Evolutionary conservation across 2,113 vertebrate species (phyloP).

Genomic region (Martes martes): DNA sequence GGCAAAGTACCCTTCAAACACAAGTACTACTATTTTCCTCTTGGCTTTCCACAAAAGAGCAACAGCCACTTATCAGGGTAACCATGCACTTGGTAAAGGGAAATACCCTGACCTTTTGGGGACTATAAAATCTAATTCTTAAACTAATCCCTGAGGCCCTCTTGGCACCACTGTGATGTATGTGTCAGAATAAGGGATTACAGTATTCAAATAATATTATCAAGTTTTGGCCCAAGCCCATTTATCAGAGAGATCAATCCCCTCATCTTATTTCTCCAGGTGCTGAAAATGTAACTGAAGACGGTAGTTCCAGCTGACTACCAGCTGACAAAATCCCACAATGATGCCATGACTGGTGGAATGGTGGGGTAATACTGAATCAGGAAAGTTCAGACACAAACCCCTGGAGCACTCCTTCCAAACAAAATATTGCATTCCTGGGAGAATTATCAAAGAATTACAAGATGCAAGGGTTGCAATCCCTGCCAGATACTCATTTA

Average conservation of each 20-base stretch:
- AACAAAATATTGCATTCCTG: neutral
- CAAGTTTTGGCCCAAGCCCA: neutral
- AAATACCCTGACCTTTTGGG: neutral
- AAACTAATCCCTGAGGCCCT: neutral
- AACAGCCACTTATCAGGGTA: neutral
- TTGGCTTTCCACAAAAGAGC: constrained; percentile 1
- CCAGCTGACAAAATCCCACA: neutral
- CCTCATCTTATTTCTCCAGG: neutral
- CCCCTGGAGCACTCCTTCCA: neutral
- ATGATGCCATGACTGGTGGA: neutral
- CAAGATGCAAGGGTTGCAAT: neutral
- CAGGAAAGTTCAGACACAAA: neutral
- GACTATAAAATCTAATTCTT: neutral
- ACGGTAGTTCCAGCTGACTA: neutral
- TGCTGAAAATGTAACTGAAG: neutral
- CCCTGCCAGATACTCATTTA: neutral
- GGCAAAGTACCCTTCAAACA: neutral
- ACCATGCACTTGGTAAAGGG: neutral
- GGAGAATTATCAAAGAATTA: neutral
- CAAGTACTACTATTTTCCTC: neutral
- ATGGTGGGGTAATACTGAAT: neutral
- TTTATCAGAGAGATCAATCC: neutral
- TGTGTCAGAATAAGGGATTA: neutral
- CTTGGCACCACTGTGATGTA: neutral
- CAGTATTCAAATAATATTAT: neutral